Evolutionary conservation across 1,140 invertebrate species (phyloP).

Genomic region (Drosophila pectinifera): DNA sequence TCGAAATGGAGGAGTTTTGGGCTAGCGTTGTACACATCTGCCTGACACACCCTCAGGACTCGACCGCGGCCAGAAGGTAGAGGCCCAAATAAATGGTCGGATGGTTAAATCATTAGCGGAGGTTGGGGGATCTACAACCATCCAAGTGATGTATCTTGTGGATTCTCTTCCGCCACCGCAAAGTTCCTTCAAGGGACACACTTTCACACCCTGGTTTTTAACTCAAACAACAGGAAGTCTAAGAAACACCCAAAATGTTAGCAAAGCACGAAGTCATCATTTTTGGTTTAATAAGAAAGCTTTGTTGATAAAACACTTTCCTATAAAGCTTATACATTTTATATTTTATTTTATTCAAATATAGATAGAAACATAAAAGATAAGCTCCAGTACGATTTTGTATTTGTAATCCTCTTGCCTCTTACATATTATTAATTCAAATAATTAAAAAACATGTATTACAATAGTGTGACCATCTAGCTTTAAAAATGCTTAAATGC

Average conservation of each 20-base stretch:
- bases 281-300: background rate
- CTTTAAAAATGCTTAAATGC: background rate
- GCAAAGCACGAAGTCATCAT: slow-evolving; percentile 8
- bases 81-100: slow-evolving; percentile 25
- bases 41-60: slow-evolving; percentile 68
- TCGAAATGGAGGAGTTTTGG: slow-evolving; percentile 22
- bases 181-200: slow-evolving; percentile 40
- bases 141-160: slow-evolving; percentile 22
- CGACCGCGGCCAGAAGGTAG: slow-evolving; percentile 5
- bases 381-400: too few species aligned
- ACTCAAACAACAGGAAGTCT: slow-evolving; percentile 38
- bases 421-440: too few species aligned
- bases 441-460: too few species aligned
- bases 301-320: background rate
- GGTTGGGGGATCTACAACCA: slow-evolving; percentile 15
- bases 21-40: slow-evolving; percentile 55
- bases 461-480: background rate
- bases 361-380: too few species aligned
- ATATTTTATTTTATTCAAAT: too few species aligned
- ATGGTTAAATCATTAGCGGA: slow-evolving; percentile 12
- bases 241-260: slow-evolving; percentile 41
- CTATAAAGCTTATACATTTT: background rate
- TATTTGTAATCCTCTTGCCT: too few species aligned
- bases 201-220: slow-evolving; percentile 38
- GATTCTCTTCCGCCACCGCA: slow-evolving; percentile 34